A percentile compares a stretch with the other conserved stretches of the same genome.
phyloP scores from a whole-genome alignment of 2,797 vertebrate genomes.

The Merluccius polli region DNA sequence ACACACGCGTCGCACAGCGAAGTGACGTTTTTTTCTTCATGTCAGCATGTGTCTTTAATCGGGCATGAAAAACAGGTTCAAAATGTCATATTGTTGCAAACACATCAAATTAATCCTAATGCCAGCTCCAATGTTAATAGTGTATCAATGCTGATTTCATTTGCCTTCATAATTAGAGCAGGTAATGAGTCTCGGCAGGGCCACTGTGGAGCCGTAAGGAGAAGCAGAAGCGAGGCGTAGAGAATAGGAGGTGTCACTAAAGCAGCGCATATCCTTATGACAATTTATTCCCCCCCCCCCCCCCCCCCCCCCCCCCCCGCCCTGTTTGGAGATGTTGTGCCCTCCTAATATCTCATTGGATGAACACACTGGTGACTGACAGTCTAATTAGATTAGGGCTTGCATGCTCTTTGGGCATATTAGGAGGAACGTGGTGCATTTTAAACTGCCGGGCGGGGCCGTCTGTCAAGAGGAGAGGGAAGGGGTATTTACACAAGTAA shows the following conservation, averaged over 20 bases:
- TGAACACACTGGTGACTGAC: constrained; percentile 72
- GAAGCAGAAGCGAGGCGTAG: constrained; percentile 5
- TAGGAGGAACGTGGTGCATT: constrained; percentile 65
- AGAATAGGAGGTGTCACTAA: constrained; percentile 41
- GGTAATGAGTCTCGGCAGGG: constrained; percentile 82
- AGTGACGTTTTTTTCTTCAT: constrained; percentile 26
- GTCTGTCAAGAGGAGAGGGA: constrained; percentile 54
- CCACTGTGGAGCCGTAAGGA: constrained; percentile 58
- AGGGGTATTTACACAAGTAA: constrained; percentile 49
- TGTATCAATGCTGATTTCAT: constrained; percentile 84
- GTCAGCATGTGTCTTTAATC: constrained; percentile 67
- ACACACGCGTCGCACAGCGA: constrained; percentile 12
- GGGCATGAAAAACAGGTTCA: constrained; percentile 71
- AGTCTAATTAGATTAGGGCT: constrained; percentile 79
- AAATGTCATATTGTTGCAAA: constrained; percentile 75
- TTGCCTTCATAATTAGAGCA: constrained; percentile 88
- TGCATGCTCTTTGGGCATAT: constrained; percentile 73
- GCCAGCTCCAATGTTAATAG: constrained; percentile 72
- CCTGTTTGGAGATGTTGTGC: constrained; percentile 65
- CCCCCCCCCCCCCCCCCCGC: not conserved
- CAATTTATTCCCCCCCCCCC: constrained; percentile 36
- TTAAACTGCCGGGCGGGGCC: constrained; percentile 64
- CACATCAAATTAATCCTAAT: constrained; percentile 74
- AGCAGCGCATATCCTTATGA: constrained; percentile 37
- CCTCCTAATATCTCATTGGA: constrained; percentile 67